Base-by-base conservation (phyloP, 2,113 vertebrate genomes). In the Antechinus flavipes region DNA sequence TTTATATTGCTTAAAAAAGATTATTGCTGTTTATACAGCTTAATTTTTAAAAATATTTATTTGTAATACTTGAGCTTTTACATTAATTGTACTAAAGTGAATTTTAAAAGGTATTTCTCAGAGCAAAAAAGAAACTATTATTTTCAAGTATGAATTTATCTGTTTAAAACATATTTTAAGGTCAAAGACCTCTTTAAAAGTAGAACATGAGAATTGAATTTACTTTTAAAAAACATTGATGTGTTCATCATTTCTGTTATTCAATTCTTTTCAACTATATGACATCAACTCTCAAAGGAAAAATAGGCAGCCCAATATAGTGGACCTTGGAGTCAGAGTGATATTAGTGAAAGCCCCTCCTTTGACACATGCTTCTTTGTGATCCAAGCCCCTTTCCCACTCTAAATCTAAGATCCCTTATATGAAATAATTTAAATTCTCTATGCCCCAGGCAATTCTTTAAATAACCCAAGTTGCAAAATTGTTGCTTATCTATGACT, bases 31-130 rank as follows among this genome's bases (percentile, higher is more conserved):
- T 89, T 91, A 93, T 95, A 91, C 26, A 92, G 23, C 92, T 54
- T 93, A 5, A 0, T 90, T 96, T 97, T 42, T 42, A 42, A 9
- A 84, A 35, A 84, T 84, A 96, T 54, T 52, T 94, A 0, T 95
- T 26, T 96, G 95, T 54, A 96, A 90, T 25, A 47, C 90, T 95
- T 91, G 89, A 49, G 94, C 50, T 96, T 97, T 97, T 94, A 92
- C 90, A 91, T 97, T 92, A 52, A 95, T 94, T 95, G n/a, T 94
- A 11, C 49, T 94, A 23, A 68, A 91, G 24, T 94, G 47, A 19
- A 27, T 97, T 84, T 76, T 96, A 96, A 90, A 93, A 97, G 58
- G 23, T 96, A 26, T 30, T 92, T 4, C n/a, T 0, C 89, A 54
- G 90, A 95, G 47, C 42, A 42, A 96, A 93, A 90, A 23, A 90